Evolutionary conservation across 2,797 vertebrate genomes (phyloP).

Genomic region (Muscicapa comitata): DNA sequence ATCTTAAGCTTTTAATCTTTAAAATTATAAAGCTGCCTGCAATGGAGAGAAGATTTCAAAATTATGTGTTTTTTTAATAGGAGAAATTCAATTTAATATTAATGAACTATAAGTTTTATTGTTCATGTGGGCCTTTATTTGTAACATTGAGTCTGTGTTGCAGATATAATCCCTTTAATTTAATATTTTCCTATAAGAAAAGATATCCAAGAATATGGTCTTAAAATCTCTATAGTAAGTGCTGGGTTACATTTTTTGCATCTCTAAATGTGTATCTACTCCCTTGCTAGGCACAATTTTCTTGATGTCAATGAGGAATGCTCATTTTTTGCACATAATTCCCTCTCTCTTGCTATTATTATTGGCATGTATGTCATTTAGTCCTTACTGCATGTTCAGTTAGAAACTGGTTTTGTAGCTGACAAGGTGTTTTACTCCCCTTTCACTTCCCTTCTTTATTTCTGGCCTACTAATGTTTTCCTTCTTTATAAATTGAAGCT

Average conservation of each 20-base stretch:
- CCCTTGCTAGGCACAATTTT: neutral
- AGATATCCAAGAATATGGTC: neutral
- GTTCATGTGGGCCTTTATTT: neutral
- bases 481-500: neutral
- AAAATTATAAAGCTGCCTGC: neutral
- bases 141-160: neutral
- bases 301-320: neutral
- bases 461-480: neutral
- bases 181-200: neutral
- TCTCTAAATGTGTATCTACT: neutral
- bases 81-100: neutral
- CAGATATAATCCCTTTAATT: neutral
- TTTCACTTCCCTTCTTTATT: neutral
- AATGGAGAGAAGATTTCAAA: neutral
- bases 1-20: neutral
- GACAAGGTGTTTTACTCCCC: neutral
- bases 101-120: neutral
- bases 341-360: neutral
- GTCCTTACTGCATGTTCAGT: neutral
- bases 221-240: neutral
- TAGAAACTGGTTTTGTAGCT: neutral
- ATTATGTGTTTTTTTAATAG: neutral
- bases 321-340: neutral
- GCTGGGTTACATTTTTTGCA: neutral
- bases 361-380: neutral